These are phyloP conservation scores for Corythoichthys haematopterus DNA, from an alignment of 2,113 vertebrate species.

Conservation along the genomic window DNA sequence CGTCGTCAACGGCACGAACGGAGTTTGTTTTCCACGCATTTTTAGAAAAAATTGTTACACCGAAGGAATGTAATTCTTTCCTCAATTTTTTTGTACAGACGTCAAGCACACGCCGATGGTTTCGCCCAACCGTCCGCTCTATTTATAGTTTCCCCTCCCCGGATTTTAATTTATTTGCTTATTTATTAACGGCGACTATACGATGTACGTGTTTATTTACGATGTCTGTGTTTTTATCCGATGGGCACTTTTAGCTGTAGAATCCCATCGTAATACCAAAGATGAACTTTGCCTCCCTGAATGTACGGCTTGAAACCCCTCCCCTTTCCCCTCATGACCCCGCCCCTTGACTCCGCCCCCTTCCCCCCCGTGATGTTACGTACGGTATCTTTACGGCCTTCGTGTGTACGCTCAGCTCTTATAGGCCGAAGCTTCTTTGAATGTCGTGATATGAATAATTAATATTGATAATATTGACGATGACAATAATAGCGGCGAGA, in stretches of 20 bases:
- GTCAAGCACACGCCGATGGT: slow-evolving; percentile 75
- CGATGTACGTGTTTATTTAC: slow-evolving; percentile 78
- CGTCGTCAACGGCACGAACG: too few species aligned
- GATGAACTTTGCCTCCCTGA: slow-evolving; percentile 78
- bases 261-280: slow-evolving; percentile 79
- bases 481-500: slow-evolving; percentile 32
- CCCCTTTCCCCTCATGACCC: slow-evolving; percentile 1
- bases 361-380: slow-evolving; percentile 57
- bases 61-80: slow-evolving; percentile 71
- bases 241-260: slow-evolving; percentile 75
- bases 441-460: slow-evolving; percentile 67
- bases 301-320: slow-evolving; percentile 68
- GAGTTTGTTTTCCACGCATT: slow-evolving; percentile 49
- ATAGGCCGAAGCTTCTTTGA: slow-evolving; percentile 70
- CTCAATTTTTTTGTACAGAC: slow-evolving; percentile 71
- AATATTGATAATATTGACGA: slow-evolving; percentile 36
- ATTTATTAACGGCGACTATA: slow-evolving; percentile 74
- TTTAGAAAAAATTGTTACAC: slow-evolving; percentile 53
- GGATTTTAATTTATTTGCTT: slow-evolving; percentile 67
- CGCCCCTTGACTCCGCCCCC: slow-evolving; percentile 14
- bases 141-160: slow-evolving; percentile 69
- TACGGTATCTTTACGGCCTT: slow-evolving; percentile 51
- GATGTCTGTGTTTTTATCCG: slow-evolving; percentile 72
- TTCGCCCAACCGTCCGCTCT: slow-evolving; percentile 64
- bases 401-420: slow-evolving; percentile 66